phyloP scores from a whole-genome alignment of 1,140 invertebrate genomes.

The Bradysia coprophila region DNA sequence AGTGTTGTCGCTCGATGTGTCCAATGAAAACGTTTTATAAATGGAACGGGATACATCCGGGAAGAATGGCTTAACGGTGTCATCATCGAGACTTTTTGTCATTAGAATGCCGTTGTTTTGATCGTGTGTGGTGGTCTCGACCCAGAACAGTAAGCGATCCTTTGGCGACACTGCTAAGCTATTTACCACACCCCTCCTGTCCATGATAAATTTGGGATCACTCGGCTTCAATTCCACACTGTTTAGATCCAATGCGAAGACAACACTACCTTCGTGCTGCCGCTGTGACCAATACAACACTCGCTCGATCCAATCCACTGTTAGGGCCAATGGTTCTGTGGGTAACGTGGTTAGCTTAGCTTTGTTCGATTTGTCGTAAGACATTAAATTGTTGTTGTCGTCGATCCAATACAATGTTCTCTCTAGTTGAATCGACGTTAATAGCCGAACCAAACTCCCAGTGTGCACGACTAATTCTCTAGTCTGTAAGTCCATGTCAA shows the following conservation, averaged over 20 bases:
- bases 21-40: neutral
- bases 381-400: constrained; percentile 55
- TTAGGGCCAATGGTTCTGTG: constrained; percentile 33
- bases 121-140: constrained; percentile 10
- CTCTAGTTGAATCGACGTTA: constrained; percentile 43
- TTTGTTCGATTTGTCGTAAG: constrained; percentile 32
- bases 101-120: constrained; percentile 5
- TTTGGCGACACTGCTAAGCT: constrained; percentile 54
- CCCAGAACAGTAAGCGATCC: constrained; percentile 14
- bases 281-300: constrained; percentile 62
- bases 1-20: neutral
- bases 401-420: constrained; percentile 68
- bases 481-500: constrained; percentile 48
- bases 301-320: constrained; percentile 70
- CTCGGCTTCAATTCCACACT: constrained; percentile 18
- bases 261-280: constrained; percentile 24
- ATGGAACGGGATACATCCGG: too few relatives aligned
- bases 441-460: constrained; percentile 33
- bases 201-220: constrained; percentile 10
- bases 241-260: constrained; percentile 39
- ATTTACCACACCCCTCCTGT: constrained; percentile 24
- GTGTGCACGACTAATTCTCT: constrained; percentile 14
- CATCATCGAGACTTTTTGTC: constrained; percentile 7
- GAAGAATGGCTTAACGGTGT: too few relatives aligned
- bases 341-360: constrained; percentile 46